Conservation (phyloP, 1,140 invertebrate genomes). For the Calliopsis andreniformis region DNA sequence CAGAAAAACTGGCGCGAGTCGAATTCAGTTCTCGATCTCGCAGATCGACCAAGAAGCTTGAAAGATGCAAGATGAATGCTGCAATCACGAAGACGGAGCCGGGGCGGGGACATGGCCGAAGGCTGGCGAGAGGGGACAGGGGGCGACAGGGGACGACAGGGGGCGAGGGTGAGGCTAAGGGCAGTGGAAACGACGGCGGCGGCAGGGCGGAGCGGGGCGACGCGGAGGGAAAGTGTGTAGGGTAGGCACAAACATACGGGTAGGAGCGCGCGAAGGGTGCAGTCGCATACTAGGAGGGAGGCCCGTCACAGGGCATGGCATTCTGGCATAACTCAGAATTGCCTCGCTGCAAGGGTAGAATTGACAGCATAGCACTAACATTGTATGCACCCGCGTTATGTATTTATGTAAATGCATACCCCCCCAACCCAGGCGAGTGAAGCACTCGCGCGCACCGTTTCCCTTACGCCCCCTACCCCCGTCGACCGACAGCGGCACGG, state of each 20-base stretch:
- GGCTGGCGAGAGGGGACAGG: neutral
- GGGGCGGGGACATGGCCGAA: neutral
- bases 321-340: constrained; percentile 81
- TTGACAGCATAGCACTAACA: constrained; percentile 81
- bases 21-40: neutral
- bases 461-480: constrained; percentile 39
- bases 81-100: constrained; percentile 24
- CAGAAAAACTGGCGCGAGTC: neutral
- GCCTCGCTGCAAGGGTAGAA: constrained; percentile 79
- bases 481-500: constrained; percentile 21
- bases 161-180: neutral
- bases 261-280: constrained; percentile 50
- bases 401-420: constrained; percentile 82
- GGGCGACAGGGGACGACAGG: neutral
- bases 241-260: constrained; percentile 52
- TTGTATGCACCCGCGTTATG: constrained; percentile 81
- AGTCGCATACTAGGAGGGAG: constrained; percentile 57
- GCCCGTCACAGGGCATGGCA: constrained; percentile 73
- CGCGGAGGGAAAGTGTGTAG: neutral
- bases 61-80: constrained; percentile 40
- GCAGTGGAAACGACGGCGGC: constrained; percentile 28
- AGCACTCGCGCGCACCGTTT: constrained; percentile 46
- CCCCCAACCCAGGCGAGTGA: constrained; percentile 63
- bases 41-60: neutral
- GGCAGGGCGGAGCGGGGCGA: constrained; percentile 8